Evolutionary conservation across 2,797 vertebrate species (phyloP).

Genomic region (Falco naumanni): DNA sequence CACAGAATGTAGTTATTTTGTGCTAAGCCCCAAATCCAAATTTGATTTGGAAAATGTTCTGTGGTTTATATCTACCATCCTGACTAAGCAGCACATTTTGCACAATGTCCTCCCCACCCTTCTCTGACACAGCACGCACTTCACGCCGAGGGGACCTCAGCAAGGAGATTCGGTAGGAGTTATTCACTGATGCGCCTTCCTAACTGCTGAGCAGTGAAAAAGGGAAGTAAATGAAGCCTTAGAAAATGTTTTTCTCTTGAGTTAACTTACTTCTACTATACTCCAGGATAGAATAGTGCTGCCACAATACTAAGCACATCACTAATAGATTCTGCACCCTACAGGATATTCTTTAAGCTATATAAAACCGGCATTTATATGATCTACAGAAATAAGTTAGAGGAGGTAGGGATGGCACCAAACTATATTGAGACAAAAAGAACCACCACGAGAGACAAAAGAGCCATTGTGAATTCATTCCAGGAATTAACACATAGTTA

Average conservation of each 20-base stretch:
- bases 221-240: neutral
- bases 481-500: neutral
- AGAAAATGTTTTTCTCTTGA: neutral
- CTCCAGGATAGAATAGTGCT: neutral
- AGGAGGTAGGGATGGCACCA: neutral
- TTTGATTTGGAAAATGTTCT: neutral
- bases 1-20: neutral
- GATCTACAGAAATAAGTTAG: neutral
- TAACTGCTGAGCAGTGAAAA: neutral
- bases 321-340: neutral
- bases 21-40: conserved; percentile 18
- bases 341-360: neutral
- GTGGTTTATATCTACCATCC: neutral
- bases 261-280: neutral
- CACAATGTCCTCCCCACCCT: neutral
- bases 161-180: neutral
- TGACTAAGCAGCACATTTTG: neutral
- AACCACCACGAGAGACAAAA: neutral
- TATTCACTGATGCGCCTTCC: neutral
- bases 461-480: neutral
- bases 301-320: neutral
- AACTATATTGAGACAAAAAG: neutral
- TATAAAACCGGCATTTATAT: neutral
- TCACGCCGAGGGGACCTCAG: neutral
- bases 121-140: neutral